phyloP scores from a whole-genome alignment of 2,888 invertebrate species.

The Melolontha melolontha region DNA sequence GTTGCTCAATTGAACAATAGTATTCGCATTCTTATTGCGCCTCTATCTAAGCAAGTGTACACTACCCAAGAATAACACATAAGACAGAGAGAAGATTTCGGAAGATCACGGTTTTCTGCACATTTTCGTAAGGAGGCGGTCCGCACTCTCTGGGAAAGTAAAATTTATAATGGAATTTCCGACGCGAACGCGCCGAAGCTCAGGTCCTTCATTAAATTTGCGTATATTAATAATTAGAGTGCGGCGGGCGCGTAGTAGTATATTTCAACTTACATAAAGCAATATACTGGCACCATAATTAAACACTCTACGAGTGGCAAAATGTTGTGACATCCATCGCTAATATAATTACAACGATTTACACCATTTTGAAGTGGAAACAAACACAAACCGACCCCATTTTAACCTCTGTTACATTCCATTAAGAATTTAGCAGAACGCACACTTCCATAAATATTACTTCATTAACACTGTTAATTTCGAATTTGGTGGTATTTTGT shows the following conservation, averaged over 20 bases:
- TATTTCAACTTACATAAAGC: constrained; percentile 4
- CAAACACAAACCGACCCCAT: constrained; percentile 33
- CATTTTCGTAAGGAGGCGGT: no score
- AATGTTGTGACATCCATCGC: constrained; percentile 48
- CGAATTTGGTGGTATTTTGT: constrained; percentile 1
- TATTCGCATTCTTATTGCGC: no score
- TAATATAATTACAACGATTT: constrained; percentile 46
- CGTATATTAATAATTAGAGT: constrained; percentile 48
- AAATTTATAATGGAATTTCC: constrained; percentile 29
- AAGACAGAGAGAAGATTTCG: no score
- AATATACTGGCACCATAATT: constrained; percentile 40
- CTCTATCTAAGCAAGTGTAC: no score
- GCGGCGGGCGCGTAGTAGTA: constrained; percentile 20
- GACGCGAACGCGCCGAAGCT: constrained; percentile 23
- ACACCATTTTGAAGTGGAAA: constrained; percentile 39
- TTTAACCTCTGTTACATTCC: constrained; percentile 37
- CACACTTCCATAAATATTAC: constrained; percentile 30
- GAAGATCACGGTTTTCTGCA: no score
- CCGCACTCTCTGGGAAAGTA: neutral
- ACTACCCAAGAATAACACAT: no score
- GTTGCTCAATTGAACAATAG: no score
- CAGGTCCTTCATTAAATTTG: constrained; percentile 45
- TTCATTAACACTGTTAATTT: constrained; percentile 32
- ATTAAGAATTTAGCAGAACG: constrained; percentile 31
- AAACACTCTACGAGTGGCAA: constrained; percentile 51